Evolutionary conservation across 2,113 vertebrate genomes (phyloP), one percentile per base, ranked within the genome.

Genomic region (Scopus umbretta): DNA sequence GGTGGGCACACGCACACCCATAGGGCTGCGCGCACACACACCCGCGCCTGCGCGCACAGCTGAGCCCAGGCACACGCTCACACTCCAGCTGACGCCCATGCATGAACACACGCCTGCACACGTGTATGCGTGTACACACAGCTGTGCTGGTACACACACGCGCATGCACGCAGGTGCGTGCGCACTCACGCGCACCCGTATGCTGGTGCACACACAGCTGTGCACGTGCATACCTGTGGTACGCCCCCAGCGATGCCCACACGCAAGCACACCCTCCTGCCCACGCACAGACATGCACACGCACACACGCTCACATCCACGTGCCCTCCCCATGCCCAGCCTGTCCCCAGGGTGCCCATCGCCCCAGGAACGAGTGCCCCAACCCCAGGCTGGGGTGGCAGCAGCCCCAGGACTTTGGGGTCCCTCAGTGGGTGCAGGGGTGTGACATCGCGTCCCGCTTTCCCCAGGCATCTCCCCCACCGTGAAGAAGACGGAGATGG

Each of bases 401-500:
- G 40, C 50, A 29, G 8, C 29, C 42, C 2, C 6, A 2, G 36
- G 25, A 21, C 29, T 50, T 19, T 2, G 8, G 45, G 45, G 50
- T 23, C 9, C 34, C 0, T 0, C 1, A 4, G 9, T 4, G 1
- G 26, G 12, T 61, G 65, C 71, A 0, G 0, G 38, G 10, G 10
- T 1, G 10, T 92, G 56, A 94, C 2, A 0, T 38, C 26, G 50
- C 2, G 0, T 47, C 32, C 50, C 0, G 0, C 30, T 75, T 61
- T 78, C 30, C 30, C 19, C 96, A 99, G 99, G 99, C 86, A 98
- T 99, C 92, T 99, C 99, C 92, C 99, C 99, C 58, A 99, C 99
- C 1, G 99, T 99, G 94, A 99, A 99, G 98, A 99, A 99, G 97
- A 98, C 98, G 4, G 99, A 99, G 97, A 98, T 99, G 97, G 99